These are phyloP conservation scores for Leptoteleia sp. DNA, from an alignment of 1,140 invertebrate genomes.

Conservation along the genomic window DNA sequence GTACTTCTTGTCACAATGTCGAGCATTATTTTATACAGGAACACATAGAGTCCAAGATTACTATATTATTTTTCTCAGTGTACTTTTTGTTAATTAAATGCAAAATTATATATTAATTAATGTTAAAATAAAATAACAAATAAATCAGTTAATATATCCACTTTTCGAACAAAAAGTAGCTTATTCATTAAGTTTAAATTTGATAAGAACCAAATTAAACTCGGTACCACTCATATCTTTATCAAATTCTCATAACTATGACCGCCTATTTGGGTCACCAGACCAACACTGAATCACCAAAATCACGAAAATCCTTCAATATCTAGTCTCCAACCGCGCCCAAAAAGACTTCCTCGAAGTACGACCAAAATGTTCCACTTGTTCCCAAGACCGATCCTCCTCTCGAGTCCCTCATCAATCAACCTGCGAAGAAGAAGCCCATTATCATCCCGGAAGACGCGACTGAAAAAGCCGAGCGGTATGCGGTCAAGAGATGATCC, in stretches of 20 bases:
- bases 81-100: too few relatives aligned
- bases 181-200: too few relatives aligned
- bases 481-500: conserved; percentile 48
- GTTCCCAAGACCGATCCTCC: background rate
- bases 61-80: too few relatives aligned
- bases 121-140: too few relatives aligned
- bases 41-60: too few relatives aligned
- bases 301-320: background rate
- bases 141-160: too few relatives aligned
- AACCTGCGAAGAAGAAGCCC: background rate
- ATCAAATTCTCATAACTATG: background rate
- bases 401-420: conserved; percentile 26
- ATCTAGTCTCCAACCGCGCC: background rate
- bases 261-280: background rate
- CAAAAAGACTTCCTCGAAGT: background rate
- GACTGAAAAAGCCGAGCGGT: background rate
- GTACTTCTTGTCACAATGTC: too few relatives aligned
- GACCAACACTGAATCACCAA: background rate
- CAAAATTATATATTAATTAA: too few relatives aligned
- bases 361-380: background rate
- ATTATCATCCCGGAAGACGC: conserved; percentile 33
- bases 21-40: too few relatives aligned
- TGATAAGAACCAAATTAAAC: too few relatives aligned
- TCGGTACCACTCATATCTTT: too few relatives aligned
- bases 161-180: too few relatives aligned